Evolutionary conservation across 1,140 invertebrate species (phyloP).

Genomic region (Ooceraea biroi): DNA sequence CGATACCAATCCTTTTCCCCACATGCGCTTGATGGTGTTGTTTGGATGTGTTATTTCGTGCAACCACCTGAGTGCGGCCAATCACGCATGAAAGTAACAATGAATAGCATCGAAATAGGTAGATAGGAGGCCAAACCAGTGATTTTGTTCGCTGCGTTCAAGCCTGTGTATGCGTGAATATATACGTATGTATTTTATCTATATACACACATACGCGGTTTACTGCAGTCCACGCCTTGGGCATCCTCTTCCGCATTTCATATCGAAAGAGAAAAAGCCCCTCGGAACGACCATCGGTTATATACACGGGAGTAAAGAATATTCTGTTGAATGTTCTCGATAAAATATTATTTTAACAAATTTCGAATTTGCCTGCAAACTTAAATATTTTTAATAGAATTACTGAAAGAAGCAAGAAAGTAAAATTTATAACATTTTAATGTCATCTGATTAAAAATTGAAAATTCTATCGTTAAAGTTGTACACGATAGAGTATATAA

Average conservation of each 20-base stretch:
- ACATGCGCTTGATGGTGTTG: background rate
- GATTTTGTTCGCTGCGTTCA: constrained; percentile 66
- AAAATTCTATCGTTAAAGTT: background rate
- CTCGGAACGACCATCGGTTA: constrained; percentile 52
- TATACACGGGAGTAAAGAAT: constrained; percentile 45
- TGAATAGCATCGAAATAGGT: constrained; percentile 69
- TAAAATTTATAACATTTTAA: background rate
- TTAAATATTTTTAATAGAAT: background rate
- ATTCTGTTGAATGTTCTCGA: constrained; percentile 24
- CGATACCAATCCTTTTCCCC: constrained; percentile 49
- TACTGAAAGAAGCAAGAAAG: background rate
- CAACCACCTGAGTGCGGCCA: constrained; percentile 42
- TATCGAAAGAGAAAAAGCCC: constrained; percentile 73
- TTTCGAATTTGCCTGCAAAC: background rate
- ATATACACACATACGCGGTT: background rate
- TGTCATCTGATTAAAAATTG: background rate
- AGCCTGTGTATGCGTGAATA: constrained; percentile 4
- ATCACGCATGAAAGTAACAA: constrained; percentile 63
- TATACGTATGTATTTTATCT: background rate
- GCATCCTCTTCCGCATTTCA: constrained; percentile 77
- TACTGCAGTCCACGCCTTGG: constrained; percentile 60
- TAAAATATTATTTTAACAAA: background rate
- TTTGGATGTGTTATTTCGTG: constrained; percentile 66
- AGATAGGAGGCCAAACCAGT: constrained; percentile 71
- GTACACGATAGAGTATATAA: background rate